These are phyloP conservation scores for Anser brachyrhynchus DNA, from an alignment of 2,113 vertebrate genomes.

Conservation along the genomic window DNA sequence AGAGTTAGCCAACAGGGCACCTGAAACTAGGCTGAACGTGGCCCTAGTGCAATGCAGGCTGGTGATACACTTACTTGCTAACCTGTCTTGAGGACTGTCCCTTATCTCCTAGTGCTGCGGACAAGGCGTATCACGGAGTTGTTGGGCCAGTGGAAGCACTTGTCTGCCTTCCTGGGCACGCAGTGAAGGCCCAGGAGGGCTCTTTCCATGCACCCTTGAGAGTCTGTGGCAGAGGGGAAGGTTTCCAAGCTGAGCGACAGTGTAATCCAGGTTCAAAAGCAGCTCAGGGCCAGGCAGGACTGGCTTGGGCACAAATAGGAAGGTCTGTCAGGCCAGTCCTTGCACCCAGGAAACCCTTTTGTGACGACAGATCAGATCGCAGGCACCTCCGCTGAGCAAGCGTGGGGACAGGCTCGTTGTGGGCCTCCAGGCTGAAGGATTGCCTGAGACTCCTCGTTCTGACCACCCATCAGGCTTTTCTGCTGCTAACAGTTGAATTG, in stretches of 20 bases:
- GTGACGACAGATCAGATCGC: not conserved
- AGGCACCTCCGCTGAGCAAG: not conserved
- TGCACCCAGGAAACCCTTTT: not conserved
- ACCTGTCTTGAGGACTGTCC: not conserved
- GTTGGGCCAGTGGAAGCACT: not conserved
- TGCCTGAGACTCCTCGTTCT: not conserved
- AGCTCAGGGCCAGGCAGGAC: not conserved
- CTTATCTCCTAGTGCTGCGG: not conserved
- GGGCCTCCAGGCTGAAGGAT: not conserved
- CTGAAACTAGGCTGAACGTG: not conserved
- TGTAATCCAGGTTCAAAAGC: not conserved
- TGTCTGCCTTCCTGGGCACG: not conserved
- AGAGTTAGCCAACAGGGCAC: not conserved
- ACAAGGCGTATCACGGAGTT: rapidly evolving
- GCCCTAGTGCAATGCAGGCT: not conserved
- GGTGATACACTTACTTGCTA: not conserved
- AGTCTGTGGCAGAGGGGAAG: not conserved
- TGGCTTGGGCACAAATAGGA: not conserved
- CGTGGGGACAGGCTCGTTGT: not conserved
- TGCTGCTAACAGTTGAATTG: not conserved
- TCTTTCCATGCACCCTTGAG: not conserved
- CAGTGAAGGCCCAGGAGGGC: rapidly evolving
- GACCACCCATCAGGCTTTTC: not conserved
- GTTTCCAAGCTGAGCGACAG: not conserved
- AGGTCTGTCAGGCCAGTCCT: not conserved